These are phyloP conservation scores for Mobula birostris DNA, from an alignment of 2,113 vertebrate species.

Conservation along the genomic window DNA sequence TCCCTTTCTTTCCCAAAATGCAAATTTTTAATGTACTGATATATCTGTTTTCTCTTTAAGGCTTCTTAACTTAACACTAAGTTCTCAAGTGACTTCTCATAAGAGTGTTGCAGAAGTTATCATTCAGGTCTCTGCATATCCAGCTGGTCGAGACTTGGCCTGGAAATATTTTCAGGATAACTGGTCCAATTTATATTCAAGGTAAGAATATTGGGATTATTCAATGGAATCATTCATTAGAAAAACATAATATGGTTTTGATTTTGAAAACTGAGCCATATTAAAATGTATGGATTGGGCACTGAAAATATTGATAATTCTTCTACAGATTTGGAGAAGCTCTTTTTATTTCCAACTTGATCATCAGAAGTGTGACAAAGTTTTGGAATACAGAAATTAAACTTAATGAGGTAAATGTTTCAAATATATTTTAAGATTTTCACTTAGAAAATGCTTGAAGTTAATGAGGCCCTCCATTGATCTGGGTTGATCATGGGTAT, in stretches of 20 bases:
- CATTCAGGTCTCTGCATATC: constrained; percentile 87
- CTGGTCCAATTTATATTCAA: constrained; percentile 87
- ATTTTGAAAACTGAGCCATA: not conserved
- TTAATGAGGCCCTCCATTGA: no score
- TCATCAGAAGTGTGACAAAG: constrained; percentile 93
- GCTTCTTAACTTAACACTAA: constrained; percentile 88
- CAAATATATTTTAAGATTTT: not conserved
- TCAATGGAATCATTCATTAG: not conserved
- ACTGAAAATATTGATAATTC: not conserved
- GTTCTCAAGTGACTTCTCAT: constrained; percentile 87
- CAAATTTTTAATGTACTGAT: not conserved
- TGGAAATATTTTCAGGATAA: constrained; percentile 95
- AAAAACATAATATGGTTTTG: not conserved
- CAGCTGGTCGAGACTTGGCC: constrained; percentile 85
- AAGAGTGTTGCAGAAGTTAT: constrained; percentile 96
- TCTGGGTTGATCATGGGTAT: no score
- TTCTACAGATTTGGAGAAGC: constrained; percentile 85
- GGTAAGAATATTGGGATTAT: constrained; percentile 55
- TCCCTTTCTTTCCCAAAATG: not conserved
- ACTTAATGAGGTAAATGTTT: constrained; percentile 76
- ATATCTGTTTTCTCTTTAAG: constrained; percentile 49
- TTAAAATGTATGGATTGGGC: not conserved
- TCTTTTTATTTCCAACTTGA: constrained; percentile 88
- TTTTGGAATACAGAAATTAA: constrained; percentile 89
- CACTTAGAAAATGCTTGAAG: not conserved